Evolutionary conservation across 1,140 invertebrate genomes (phyloP), one percentile per base, ranked within the genome.

Genomic region (Alviniconcha marisindica): DNA sequence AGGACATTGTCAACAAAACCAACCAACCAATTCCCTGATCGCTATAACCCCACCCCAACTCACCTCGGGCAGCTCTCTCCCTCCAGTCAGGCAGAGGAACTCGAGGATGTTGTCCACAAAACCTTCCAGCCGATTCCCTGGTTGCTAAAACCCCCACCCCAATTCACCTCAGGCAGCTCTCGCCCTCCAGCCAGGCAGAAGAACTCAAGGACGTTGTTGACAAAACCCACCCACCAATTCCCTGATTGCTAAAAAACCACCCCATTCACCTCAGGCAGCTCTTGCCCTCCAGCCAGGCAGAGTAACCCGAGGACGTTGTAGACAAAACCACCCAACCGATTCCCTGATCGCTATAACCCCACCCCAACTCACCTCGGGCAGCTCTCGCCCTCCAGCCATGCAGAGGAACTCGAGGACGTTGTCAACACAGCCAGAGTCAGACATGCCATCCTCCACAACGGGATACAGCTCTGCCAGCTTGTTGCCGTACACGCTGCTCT

Each of bases 141-240:
- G n/a, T n/a, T n/a, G n/a, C n/a, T n/a, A n/a, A n/a, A n/a, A n/a
- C n/a, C n/a, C n/a, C n/a, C n/a, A n/a, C n/a, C n/a, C n/a, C 31
- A 40, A 83, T 88, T 90, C 92, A 96, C 96, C 94, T 99, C 98
- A 1, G 98, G 98, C 85, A 99, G 93, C 1, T 96, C 95, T 66
- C 98, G 94, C 82, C 96, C 96, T 18, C 99, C 98, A 83, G 97
- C 98, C 94, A 97, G 96, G 12, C 98, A 96, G 2, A 99, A 94
- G 93, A 99, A 99, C 93, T 99, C 99, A 1, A 99, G 94, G 10
- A 99, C 98, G 93, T 99, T 99, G 94, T 99, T 99, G 24, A 97
- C 96, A 84, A 96, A 97, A 15, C 98, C 99, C n/a, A n/a, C n/a
- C n/a, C n/a, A n/a, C n/a, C n/a, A n/a, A n/a, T n/a, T n/a, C n/a